Evolutionary conservation across 1,140 invertebrate species (phyloP).

Genomic region (Geopemphigus sp.): DNA sequence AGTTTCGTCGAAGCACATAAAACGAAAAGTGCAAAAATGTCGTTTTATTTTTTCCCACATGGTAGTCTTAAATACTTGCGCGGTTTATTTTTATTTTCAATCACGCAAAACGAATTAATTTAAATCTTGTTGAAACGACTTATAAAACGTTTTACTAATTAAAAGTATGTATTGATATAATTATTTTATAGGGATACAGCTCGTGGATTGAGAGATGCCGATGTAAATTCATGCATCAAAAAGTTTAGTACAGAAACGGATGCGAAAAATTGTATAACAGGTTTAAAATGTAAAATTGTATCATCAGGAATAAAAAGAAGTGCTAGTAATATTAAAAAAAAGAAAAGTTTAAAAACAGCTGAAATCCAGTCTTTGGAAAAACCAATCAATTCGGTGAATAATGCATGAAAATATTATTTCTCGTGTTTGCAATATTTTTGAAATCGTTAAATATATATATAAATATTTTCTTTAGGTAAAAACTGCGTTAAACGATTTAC

Average conservation of each 20-base stretch:
- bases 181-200: neutral
- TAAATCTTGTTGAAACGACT: no score
- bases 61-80: no score
- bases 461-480: neutral
- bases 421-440: neutral
- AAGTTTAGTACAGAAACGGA: slow-evolving; percentile 7
- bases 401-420: neutral
- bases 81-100: no score
- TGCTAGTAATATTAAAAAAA: neutral
- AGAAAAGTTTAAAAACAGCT: slow-evolving; percentile 23
- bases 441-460: no score
- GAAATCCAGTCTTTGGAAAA: neutral
- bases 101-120: no score
- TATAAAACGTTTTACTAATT: no score
- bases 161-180: no score
- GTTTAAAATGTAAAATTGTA: neutral
- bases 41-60: no score
- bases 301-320: no score
- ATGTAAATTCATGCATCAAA: slow-evolving; percentile 1
- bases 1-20: no score
- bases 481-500: neutral
- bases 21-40: no score
- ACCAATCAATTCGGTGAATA: neutral
- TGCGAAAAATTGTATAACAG: slow-evolving; percentile 13
- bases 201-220: neutral